Base-by-base conservation (phyloP, 2,113 vertebrate species). In the Ascaphus truei region DNA sequence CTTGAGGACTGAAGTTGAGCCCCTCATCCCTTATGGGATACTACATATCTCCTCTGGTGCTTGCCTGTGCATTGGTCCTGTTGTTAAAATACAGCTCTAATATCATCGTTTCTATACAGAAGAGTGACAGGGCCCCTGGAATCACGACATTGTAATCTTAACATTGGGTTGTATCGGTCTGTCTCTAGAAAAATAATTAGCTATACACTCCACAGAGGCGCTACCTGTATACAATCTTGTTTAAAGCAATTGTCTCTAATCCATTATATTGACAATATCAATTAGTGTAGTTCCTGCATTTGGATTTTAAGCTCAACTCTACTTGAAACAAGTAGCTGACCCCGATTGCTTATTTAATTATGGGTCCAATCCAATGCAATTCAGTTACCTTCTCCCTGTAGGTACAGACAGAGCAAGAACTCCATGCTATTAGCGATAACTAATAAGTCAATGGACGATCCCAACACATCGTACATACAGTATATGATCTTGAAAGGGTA, bases 221-320 rank as follows among this genome's bases (percentile, higher is more conserved):
- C 76, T 65, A 77, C 65, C 80, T 77, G 23, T 73, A 71, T 63
- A 74, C 83, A 73, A 68, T 77, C 75, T 56, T 50, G 75, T 77
- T 74, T 72, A 68, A 71, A 27, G 73, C 77, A 71, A 75, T 77
- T 76, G 83, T 73, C 72, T 73, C 53, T 73, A 82, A 88, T 89
- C 89, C 80, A 87, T 88, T 84, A 76, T 87, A 90, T 91, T 73
- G 88, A 90, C 85, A 80, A 57, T 77, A 77, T 80, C 83, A 83
- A 77, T 83, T 79, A 80, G 84, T 80, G 82, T 76, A 79, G 81
- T 79, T 86, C 84, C 81, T 68, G 80, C 80, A 81, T 85, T 78
- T 72, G 78, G 84, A 74, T 79, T 85, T 83, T 75, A 77, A 72
- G 75, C 83, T 84, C 79, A 87, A 88, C 77, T 74, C 77, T 75